Conservation (phyloP, 2,797 vertebrate genomes). For the Botia almorhae region DNA sequence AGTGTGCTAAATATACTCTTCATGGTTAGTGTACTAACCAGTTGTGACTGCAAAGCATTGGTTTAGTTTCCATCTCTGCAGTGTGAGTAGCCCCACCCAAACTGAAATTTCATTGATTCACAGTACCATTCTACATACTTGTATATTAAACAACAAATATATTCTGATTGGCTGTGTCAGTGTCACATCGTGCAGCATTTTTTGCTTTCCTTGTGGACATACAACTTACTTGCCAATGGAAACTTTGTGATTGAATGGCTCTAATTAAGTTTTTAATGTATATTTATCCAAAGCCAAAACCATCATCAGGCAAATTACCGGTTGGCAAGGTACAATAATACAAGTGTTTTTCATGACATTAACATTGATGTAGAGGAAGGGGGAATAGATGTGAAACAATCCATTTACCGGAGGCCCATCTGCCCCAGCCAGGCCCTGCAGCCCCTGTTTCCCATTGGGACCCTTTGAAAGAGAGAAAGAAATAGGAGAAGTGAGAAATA, state of each 20-base stretch:
- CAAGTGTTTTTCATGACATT: not conserved
- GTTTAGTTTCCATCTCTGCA: too few species aligned
- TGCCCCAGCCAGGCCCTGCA: constrained; percentile 88
- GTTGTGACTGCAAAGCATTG: too few species aligned
- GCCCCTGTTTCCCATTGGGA: constrained; percentile 90
- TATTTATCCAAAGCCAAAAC: not conserved
- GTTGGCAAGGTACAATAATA: not conserved
- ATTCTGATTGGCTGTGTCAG: too few species aligned
- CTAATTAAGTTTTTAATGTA: not conserved
- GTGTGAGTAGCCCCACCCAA: too few species aligned
- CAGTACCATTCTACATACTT: too few species aligned
- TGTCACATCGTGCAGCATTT: too few species aligned
- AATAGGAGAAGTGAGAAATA: constrained; percentile 1
- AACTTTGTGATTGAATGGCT: not conserved
- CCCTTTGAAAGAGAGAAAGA: constrained; percentile 77
- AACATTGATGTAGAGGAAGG: not conserved
- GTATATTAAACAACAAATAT: too few species aligned
- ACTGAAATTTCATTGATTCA: too few species aligned
- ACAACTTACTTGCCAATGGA: too few species aligned
- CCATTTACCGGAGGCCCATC: constrained; percentile 94
- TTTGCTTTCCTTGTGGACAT: too few species aligned
- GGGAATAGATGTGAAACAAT: not conserved
- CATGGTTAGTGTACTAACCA: too few species aligned
- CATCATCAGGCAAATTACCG: not conserved
- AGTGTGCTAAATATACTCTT: too few species aligned